Percentiles rank a stretch among this genome's conserved stretches.
These are phyloP conservation scores for Montifringilla adamsi DNA, from an alignment of 2,113 vertebrate genomes.

Conservation along the genomic window DNA sequence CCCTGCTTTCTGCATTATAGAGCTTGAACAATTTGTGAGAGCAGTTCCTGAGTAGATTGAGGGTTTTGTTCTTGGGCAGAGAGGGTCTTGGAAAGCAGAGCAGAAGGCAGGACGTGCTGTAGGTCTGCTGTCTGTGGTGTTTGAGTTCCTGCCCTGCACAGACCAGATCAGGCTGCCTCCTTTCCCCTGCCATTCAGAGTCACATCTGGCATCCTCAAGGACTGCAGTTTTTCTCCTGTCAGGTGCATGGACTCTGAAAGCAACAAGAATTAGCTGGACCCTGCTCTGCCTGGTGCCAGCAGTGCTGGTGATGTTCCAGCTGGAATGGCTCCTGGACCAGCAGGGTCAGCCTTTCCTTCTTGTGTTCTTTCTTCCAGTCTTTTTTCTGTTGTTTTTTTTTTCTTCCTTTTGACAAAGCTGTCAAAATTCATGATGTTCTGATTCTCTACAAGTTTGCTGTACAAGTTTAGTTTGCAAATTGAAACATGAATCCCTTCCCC, in stretches of 20 bases:
- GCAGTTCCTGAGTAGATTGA: neutral
- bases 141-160: accelerated
- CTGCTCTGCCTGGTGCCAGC: neutral
- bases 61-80: neutral
- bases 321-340: neutral
- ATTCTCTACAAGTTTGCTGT: neutral
- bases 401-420: neutral
- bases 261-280: neutral
- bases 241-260: neutral
- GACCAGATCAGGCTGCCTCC: accelerated
- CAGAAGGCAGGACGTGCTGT: neutral
- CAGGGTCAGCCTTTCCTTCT: accelerated
- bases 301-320: neutral
- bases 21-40: neutral
- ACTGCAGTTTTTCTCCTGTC: neutral
- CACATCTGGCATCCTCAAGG: neutral
- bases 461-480: neutral
- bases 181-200: neutral
- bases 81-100: neutral
- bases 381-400: neutral
- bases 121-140: accelerated
- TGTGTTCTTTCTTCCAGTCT: neutral
- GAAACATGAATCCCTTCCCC: neutral
- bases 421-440: neutral
- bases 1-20: neutral